A percentile compares a stretch with the other conserved stretches of the same genome.
Evolutionary conservation across 2,113 vertebrate genomes (phyloP).

Genomic region (Picathartes gymnocephalus): DNA sequence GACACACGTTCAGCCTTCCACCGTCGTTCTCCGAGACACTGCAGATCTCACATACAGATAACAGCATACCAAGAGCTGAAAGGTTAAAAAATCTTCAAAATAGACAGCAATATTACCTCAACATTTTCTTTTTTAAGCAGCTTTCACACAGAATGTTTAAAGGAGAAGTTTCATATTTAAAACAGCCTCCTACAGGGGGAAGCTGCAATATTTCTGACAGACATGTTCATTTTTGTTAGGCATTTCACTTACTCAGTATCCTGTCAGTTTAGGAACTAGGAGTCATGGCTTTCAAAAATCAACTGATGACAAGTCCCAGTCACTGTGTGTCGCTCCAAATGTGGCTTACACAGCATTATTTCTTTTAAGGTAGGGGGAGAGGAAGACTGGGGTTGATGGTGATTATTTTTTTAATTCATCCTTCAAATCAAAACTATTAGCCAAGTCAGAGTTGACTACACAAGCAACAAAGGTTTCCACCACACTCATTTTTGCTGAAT

Average conservation of each 20-base stretch:
- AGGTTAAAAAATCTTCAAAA: neutral
- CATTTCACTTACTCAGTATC: neutral
- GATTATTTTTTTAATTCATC: neutral
- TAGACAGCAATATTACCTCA: neutral
- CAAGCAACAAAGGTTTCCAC: neutral
- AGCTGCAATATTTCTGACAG: neutral
- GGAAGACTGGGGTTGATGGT: rapidly evolving
- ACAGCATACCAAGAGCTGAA: neutral
- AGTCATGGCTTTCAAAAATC: neutral
- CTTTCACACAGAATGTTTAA: neutral
- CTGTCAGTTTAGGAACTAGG: neutral
- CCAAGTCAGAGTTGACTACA: neutral
- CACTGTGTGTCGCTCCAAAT: neutral
- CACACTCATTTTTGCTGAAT: neutral
- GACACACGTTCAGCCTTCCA: neutral
- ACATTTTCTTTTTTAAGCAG: neutral
- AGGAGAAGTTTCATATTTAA: neutral
- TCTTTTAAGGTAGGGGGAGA: neutral
- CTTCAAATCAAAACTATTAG: neutral
- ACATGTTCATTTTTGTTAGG: neutral
- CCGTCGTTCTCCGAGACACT: rapidly evolving
- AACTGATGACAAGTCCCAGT: neutral
- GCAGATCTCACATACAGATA: neutral
- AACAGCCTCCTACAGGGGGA: neutral
- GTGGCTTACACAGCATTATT: neutral